These are phyloP conservation scores for Tortrix viridana DNA, from an alignment of 2,888 invertebrate species.

Conservation along the genomic window DNA sequence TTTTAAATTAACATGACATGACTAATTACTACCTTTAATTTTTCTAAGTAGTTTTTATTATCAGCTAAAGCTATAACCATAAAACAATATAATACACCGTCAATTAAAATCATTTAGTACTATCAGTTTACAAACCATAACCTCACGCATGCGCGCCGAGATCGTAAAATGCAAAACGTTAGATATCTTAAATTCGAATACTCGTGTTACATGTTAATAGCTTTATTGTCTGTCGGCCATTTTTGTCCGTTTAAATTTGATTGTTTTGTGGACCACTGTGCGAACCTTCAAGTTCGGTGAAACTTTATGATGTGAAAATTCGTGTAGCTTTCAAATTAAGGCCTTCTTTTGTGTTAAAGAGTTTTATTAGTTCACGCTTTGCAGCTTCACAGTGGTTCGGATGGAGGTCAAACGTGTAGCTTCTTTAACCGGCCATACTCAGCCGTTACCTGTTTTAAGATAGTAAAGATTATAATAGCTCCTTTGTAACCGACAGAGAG, in stretches of 20 bases:
- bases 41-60: background rate
- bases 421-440: too few relatives aligned
- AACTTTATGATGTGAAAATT: conserved; percentile 38
- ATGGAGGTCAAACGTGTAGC: background rate
- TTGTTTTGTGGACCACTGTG: conserved; percentile 37
- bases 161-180: conserved; percentile 33
- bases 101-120: conserved; percentile 35
- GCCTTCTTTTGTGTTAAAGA: conserved; percentile 2
- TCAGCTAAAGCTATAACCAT: background rate
- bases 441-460: too few relatives aligned
- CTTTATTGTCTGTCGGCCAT: conserved; percentile 22
- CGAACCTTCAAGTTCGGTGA: conserved; percentile 25
- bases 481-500: too few relatives aligned
- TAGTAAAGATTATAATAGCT: too few relatives aligned
- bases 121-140: conserved; percentile 33
- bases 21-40: background rate
- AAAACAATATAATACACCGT: conserved; percentile 21
- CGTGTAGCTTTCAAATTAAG: conserved; percentile 27
- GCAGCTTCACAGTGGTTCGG: conserved; percentile 11
- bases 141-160: conserved; percentile 7
- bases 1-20: background rate
- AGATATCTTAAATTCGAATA: conserved; percentile 28
- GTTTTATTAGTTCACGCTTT: conserved; percentile 10
- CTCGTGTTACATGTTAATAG: conserved; percentile 34
- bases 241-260: conserved; percentile 36